phyloP scores from a whole-genome alignment of 2,113 vertebrate species.

The Zosterops hypoxanthus region DNA sequence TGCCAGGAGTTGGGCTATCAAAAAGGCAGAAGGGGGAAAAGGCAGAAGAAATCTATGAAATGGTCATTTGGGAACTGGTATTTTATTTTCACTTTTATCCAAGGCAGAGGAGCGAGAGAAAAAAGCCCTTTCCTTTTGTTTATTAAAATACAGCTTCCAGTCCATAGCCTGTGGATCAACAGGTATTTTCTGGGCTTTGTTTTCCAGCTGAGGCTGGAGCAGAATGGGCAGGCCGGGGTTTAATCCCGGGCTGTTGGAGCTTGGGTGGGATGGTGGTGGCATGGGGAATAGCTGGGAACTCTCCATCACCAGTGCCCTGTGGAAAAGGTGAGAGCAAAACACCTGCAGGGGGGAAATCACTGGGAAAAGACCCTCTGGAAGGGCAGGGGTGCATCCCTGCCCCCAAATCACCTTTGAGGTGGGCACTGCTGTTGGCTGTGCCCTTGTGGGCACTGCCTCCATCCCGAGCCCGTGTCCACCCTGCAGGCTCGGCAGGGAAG shows the following conservation, averaged over 20 bases:
- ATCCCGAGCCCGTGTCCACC: not conserved
- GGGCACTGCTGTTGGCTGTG: not conserved
- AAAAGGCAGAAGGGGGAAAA: slow-evolving; percentile 17
- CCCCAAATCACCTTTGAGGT: accelerated
- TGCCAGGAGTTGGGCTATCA: slow-evolving; percentile 37
- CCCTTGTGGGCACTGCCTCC: not conserved
- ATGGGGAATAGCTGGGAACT: accelerated
- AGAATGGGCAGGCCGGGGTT: not conserved
- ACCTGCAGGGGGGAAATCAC: accelerated
- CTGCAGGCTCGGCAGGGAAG: not conserved
- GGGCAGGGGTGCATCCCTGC: not conserved
- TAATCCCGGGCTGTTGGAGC: not conserved
- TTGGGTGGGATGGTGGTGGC: not conserved
- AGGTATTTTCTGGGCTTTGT: not conserved
- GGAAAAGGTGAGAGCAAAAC: not conserved
- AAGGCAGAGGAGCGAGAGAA: not conserved
- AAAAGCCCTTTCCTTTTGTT: slow-evolving; percentile 1
- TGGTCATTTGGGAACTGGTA: slow-evolving; percentile 36
- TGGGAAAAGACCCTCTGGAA: not conserved
- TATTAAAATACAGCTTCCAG: slow-evolving; percentile 18
- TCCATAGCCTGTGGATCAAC: not conserved
- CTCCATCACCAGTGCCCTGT: not conserved
- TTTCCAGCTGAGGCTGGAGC: not conserved
- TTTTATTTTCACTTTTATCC: slow-evolving; percentile 41
- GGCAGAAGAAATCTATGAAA: slow-evolving; percentile 7